Base-by-base conservation (phyloP, 2,888 invertebrate genomes). In the Netelia melanura region DNA sequence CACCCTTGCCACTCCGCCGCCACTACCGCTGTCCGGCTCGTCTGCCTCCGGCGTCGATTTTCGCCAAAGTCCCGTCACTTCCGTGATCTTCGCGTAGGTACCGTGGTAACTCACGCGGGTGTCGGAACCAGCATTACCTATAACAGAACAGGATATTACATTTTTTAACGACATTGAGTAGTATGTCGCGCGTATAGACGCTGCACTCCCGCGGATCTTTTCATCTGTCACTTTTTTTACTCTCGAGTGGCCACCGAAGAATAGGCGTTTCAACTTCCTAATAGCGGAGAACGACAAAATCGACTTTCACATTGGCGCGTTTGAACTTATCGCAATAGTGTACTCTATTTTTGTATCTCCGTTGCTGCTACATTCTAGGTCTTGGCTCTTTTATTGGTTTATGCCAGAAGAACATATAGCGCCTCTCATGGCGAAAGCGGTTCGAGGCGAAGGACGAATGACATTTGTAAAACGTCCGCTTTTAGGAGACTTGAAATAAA, bases 1-100 rank as follows among this genome's bases (percentile, higher is more conserved):
- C 87, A 93, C 93, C 93, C 93, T 90, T 90, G 92, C 92, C 92
- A 91, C 90, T 93, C 91, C 91, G 92, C 93, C 93, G 92, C 93
- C 92, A 93, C 93, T 92, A 93, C 93, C 93, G 91, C 92, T 92
- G 93, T 90, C 91, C 90, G 91, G 91, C 89, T 92, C 89, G 90
- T 91, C 90, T 87, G 90, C 90, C 91, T 88, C 90, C 90, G 91
- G 90, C 91, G 88, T 90, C 90, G 89, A 91, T 91, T 91, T 90
- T 90, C 88, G 88, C 90, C 86, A 89, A 85, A 87, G 89, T 90
- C 74, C 72, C 90, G 90, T 90, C 90, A 89, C 91, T 90, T 91
- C 89, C 89, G 56, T 62, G 62, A 72, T 77, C 44, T 21, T 23
- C 70, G 67, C 64, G 56, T n/a, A 52, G 44, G 3, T 17, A 38